Evolutionary conservation across 2,113 vertebrate species (phyloP).

Genomic region (Arenaria interpres): DNA sequence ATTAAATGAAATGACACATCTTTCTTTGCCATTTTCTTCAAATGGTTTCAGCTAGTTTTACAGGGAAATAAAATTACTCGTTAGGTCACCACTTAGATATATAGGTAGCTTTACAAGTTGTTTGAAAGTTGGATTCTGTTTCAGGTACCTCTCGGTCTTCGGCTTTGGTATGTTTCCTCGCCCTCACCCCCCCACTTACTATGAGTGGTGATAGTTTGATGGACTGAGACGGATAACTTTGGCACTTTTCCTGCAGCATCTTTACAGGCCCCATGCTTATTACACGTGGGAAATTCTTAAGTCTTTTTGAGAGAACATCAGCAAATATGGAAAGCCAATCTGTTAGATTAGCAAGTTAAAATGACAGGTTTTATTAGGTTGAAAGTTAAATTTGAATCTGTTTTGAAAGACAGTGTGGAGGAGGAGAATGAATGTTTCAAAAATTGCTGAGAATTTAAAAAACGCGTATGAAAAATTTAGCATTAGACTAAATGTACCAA

Average conservation of each 20-base stretch:
- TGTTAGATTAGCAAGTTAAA: not conserved
- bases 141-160: not conserved
- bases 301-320: not conserved
- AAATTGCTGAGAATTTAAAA: not conserved
- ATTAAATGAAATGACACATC: not conserved
- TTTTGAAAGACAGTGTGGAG: not conserved
- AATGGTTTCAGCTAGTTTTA: not conserved
- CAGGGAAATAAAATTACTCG: not conserved
- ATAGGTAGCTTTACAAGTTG: not conserved
- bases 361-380: not conserved
- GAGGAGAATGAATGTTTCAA: not conserved
- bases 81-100: not conserved
- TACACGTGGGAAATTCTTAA: not conserved
- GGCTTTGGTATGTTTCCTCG: not conserved
- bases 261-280: not conserved
- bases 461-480: not conserved
- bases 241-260: not conserved
- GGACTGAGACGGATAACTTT: not conserved
- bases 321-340: not conserved
- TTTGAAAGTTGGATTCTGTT: not conserved
- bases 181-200: not conserved
- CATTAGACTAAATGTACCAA: not conserved
- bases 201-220: not conserved
- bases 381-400: not conserved
- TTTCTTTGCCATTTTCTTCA: not conserved